Conservation (phyloP, 2,888 invertebrate genomes). For the Ophonus ardosiacus region DNA sequence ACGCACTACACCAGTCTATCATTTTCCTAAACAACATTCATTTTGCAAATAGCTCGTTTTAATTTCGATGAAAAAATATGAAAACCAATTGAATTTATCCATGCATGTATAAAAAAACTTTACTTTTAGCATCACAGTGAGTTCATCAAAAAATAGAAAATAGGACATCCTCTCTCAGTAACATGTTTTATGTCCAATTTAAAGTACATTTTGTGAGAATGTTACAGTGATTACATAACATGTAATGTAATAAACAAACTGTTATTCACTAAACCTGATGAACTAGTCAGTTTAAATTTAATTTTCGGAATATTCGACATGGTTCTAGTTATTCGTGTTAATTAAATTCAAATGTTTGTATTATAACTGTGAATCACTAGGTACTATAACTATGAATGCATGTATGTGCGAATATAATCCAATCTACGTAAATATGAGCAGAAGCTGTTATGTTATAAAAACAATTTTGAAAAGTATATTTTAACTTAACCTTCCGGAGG, state of each 20-base stretch:
- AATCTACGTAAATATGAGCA: too few species aligned
- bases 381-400: too few species aligned
- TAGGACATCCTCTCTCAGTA: neutral
- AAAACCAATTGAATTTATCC: too few species aligned
- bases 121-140: neutral
- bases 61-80: too few species aligned
- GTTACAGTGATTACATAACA: neutral
- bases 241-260: neutral
- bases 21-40: too few species aligned
- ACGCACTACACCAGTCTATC: too few species aligned
- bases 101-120: too few species aligned
- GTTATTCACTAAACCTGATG: neutral
- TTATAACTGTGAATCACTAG: slow-evolving; percentile 24
- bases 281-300: slow-evolving; percentile 11
- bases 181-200: neutral
- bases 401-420: too few species aligned
- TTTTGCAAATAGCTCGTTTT: too few species aligned
- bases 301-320: slow-evolving; percentile 12
- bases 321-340: slow-evolving; percentile 20
- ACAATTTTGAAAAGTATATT: too few species aligned
- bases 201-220: neutral
- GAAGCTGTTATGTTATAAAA: too few species aligned
- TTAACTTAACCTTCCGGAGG: too few species aligned
- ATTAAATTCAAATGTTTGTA: slow-evolving; percentile 25
- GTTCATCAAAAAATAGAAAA: neutral